Evolutionary conservation across 2,888 invertebrate species (phyloP).

Genomic region (Achlya flavicornis): DNA sequence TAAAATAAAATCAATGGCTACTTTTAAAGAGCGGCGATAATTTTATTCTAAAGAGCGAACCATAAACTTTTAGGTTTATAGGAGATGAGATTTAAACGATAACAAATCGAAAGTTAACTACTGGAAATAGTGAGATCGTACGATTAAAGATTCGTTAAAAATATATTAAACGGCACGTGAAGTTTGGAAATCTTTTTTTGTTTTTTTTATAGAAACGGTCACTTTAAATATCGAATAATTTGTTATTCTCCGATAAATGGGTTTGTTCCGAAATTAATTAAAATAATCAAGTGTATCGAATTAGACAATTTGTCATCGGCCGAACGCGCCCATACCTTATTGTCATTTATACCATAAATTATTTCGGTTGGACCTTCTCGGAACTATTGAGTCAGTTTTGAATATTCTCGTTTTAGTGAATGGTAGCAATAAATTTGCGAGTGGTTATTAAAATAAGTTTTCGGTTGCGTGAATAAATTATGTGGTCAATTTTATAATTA

Average conservation of each 20-base stretch:
- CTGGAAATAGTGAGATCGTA: constrained; percentile 38
- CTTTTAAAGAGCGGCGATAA: constrained; percentile 19
- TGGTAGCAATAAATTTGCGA: constrained; percentile 53
- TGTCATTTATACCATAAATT: constrained; percentile 54
- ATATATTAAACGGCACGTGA: neutral
- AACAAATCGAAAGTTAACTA: constrained; percentile 50
- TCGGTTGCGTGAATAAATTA: constrained; percentile 40
- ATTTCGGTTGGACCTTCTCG: constrained; percentile 69
- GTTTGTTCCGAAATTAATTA: constrained; percentile 53
- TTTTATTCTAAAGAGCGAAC: constrained; percentile 4
- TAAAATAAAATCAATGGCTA: constrained; percentile 29
- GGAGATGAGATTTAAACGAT: constrained; percentile 35
- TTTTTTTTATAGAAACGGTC: neutral
- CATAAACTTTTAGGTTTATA: constrained; percentile 35
- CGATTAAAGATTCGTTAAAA: neutral
- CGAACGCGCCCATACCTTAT: constrained; percentile 48
- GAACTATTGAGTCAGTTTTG: constrained; percentile 50
- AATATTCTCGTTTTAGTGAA: constrained; percentile 42
- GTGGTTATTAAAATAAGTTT: constrained; percentile 41
- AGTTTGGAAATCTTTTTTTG: neutral
- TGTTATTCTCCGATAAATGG: neutral
- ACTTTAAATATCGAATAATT: neutral
- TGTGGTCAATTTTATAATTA: constrained; percentile 36
- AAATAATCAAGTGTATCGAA: constrained; percentile 70
- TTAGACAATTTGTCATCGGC: constrained; percentile 77